Percentiles rank a stretch among this genome's conserved stretches.
phyloP scores from a whole-genome alignment of 2,797 vertebrate genomes.

The Bradypodion pumilum region DNA sequence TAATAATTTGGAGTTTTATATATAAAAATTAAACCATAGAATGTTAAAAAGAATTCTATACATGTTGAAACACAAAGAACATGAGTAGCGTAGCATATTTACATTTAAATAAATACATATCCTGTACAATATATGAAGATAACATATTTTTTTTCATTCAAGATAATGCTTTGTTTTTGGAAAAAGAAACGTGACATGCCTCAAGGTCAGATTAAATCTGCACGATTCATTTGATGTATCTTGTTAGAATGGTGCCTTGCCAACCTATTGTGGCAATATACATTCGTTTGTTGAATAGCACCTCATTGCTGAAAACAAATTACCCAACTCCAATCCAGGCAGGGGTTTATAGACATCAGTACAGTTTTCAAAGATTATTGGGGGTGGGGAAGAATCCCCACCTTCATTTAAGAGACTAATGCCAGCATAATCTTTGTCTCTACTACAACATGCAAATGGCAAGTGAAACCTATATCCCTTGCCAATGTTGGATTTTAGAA shows the following conservation, averaged over 20 bases:
- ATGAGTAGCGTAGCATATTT: background rate
- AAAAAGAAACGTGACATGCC: background rate
- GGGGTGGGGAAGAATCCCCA: too few relatives aligned
- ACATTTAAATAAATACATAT: background rate
- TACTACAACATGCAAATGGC: background rate
- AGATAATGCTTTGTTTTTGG: background rate
- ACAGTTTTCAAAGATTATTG: background rate
- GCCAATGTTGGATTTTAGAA: background rate
- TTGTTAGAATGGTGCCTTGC: background rate
- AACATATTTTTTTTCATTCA: background rate
- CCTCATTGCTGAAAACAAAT: too few relatives aligned
- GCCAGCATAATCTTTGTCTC: background rate
- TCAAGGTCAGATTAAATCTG: background rate
- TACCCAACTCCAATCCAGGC: too few relatives aligned
- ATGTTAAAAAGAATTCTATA: slow-evolving; percentile 14
- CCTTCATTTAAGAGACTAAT: background rate
- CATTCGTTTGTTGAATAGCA: background rate
- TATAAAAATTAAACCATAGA: slow-evolving; percentile 2
- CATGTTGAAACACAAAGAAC: background rate
- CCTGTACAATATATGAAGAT: background rate
- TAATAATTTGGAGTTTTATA: background rate
- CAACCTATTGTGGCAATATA: background rate
- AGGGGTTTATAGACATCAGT: background rate
- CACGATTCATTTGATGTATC: background rate
- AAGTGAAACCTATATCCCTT: background rate